Evolutionary conservation across 2,113 vertebrate species (phyloP), one percentile per base, ranked within the genome.

Genomic region (Spilogale gracilis): DNA sequence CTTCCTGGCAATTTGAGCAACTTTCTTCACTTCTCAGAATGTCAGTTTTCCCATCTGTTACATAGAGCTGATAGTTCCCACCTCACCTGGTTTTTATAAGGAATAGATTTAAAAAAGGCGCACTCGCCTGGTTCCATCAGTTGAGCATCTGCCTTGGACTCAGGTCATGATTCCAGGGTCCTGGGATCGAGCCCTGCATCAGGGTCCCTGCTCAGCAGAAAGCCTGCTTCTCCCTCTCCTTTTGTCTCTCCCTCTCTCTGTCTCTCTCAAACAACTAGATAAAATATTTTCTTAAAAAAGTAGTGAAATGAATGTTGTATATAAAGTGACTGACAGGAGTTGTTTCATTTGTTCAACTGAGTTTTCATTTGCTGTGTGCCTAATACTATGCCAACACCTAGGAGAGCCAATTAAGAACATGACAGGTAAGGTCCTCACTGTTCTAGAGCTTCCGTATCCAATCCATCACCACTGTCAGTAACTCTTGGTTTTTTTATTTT

Each of bases 21-120:
- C 48, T 94, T 87, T 16, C 60, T 97, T 90, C 79, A 83, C 11
- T 30, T 83, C 56, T 87, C 21, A 45, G 30, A 60, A n/a, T 38
- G 12, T 43, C 17, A 84, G 48, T 63, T 27, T n/a, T 30, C 74
- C 23, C 13, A 43, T 73, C 38, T 89, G 27, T n/a, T 79, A 78
- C 61, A 50, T 5, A 93, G 50, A n/a, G 6, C 6, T 14, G 12
- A 69, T 12, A 23, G 56, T 12, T 69, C 4, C 43, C 48, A 38
- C 38, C 69, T 96, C 10, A 27, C 45, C 48, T 88, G 20, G 50
- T 32, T 93, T 95, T 71, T 65, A 25, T 89, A 79, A 91, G 25
- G 8, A 52, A 3, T 11, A 69, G 43, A 38, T 38, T 89, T 92
- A 85, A 76, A 67, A 43, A 14, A 80, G 13, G 13, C 6, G 6